Percentiles rank a stretch among this genome's conserved stretches.
Conservation (phyloP, 1,140 invertebrate genomes). For the Nixonia krombeini region DNA sequence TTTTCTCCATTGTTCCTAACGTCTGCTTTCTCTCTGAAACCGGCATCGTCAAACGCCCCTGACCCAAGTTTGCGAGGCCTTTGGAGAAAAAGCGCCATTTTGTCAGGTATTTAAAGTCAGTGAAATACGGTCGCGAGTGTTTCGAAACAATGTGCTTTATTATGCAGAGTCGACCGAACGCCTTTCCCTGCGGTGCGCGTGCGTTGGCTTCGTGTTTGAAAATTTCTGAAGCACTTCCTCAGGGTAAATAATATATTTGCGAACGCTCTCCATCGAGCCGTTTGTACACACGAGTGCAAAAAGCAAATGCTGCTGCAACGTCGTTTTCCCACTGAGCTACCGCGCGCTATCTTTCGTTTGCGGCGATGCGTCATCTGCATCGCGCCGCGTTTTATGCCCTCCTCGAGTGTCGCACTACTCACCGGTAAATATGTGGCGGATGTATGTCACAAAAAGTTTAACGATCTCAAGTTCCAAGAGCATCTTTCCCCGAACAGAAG, state of each 20-base stretch:
- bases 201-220: too few species aligned
- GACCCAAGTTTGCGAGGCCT: too few species aligned
- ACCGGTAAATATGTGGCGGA: constrained; percentile 46
- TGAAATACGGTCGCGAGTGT: too few species aligned
- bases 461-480: constrained; percentile 45
- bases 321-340: background rate
- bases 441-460: constrained; percentile 50
- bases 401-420: constrained; percentile 8
- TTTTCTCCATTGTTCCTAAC: too few species aligned
- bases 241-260: constrained; percentile 1
- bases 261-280: background rate
- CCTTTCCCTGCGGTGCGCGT: too few species aligned
- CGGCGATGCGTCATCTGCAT: constrained; percentile 43
- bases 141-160: too few species aligned
- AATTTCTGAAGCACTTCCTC: background rate
- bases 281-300: background rate
- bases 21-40: too few species aligned
- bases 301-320: constrained; percentile 3
- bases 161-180: too few species aligned
- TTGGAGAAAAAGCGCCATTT: too few species aligned
- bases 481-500: background rate
- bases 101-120: too few species aligned
- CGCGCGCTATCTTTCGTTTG: background rate
- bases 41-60: too few species aligned
- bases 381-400: constrained; percentile 31